Base-by-base conservation (phyloP, 2,797 vertebrate genomes). In the Enteromius argenteus region DNA sequence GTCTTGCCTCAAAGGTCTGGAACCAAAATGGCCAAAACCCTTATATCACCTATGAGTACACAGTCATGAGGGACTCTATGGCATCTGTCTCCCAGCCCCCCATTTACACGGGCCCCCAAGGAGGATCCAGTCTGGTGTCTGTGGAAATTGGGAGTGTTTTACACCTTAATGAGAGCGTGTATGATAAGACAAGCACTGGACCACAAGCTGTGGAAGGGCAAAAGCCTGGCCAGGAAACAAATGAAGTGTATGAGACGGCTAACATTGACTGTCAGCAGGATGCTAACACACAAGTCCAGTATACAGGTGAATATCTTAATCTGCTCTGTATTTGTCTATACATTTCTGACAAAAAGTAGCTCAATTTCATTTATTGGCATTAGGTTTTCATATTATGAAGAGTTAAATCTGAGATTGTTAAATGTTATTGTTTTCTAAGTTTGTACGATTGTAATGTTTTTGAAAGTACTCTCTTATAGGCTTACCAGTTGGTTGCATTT, bases 31-130 rank as follows among this genome's bases (percentile, higher is more conserved):
- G 98, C 67, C 96, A 95, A 35, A 97, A 95, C 10, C 98, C 98
- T 0, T 98, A 98, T 84, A 98, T 99, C 91, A 98, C 97, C 0
- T 99, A 97, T 0, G 97, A 99, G 42, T 99, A 98, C 94, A 99
- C 97, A 0, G 95, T 99, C 71, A 95, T 96, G 69, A 93, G 96
- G 83, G 96, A 96, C 56, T 95, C 97, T 0, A 93, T 96, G 13
- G 91, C 95, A 0, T 95, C 91, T 13, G 92, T 91, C 60, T 89
- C 95, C 1, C 97, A 94, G 79, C 95, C 97, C 0, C 90, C 97
- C 0, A 95, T 96, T 89, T 98, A 96, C 89, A 94, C 97, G 0
- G 96, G 96, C 35, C 93, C 95, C 0, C 95, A 96, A 0, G 95
- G 95, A 0, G 93, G 95, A 0, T 95, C 91, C 0, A 92, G 91